Base-by-base conservation (phyloP, 2,888 invertebrate genomes). In the Drosophila tripunctata region DNA sequence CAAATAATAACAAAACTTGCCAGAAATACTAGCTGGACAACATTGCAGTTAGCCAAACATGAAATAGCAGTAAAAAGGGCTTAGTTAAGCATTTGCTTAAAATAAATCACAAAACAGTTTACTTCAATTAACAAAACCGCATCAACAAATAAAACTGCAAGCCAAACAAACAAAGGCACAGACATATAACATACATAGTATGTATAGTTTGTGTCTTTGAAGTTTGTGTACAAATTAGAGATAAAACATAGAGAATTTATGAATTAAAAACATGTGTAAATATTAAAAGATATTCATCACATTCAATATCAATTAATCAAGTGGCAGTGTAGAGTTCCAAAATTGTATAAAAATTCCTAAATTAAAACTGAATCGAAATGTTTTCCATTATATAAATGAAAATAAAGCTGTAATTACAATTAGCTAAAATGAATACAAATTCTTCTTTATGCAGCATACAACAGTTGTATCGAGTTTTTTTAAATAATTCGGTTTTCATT, bases 41-140 rank as follows among this genome's bases (percentile, higher is more conserved):
- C 24, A 51, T 54, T 45, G 52, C 40, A 63, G 51, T 67, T 56
- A 35, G 48, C 19, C 38, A 65, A 55, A 45, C 38, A 54, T 36
- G 21, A 31, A 17, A 24, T 27, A 24, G 17, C 5, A 21, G 2
- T 30, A 36, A 21, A 54, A 60, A 62, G 63, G 58, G 64, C 62
- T 73, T 73, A 73, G 80, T 78, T 73, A 69, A 77, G 78, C 70
- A 73, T 75, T 81, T 78, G 76, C 66, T 58, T 65, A 41, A 47
- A 63, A 63, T 70, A 67, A 74, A 76, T 67, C 74, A 74, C 67
- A 63, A 71, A 67, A 74, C 65, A 69, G 69, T 81, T 81, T 76
- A 65, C 61, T 67, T 47, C 73, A 82, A 78, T 79, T 76, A 76
- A 70, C 63, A 74, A 56, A 54, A 56, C 43, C 52, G 38, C 47